Conservation (phyloP, 2,797 vertebrate genomes). For the Protonibea diacanthus region DNA sequence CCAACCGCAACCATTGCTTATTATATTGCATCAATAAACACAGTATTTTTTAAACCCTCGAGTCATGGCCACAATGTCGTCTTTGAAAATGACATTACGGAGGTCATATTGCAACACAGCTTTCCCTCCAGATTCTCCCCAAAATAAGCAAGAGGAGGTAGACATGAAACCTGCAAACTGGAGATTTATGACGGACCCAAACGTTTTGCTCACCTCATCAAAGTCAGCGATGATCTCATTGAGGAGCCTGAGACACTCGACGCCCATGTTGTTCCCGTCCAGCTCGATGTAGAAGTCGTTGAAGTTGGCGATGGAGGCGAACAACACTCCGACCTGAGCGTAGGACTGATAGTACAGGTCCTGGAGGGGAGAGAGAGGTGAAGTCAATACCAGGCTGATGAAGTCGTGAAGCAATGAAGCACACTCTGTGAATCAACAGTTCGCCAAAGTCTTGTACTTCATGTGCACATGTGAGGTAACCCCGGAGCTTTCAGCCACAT, state of each 20-base stretch:
- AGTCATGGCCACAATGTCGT: conserved; percentile 50
- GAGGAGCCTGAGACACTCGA: conserved; percentile 96
- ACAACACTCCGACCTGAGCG: conserved; percentile 96
- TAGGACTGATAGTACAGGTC: conserved; percentile 99
- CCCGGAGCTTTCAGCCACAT: too few relatives aligned
- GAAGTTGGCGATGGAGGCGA: conserved; percentile 99
- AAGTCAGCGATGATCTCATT: conserved; percentile 99
- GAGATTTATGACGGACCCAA: conserved; percentile 44
- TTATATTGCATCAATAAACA: conserved; percentile 67
- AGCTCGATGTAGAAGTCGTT: conserved; percentile 99
- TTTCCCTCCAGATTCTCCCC: conserved; percentile 12
- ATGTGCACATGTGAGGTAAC: too few relatives aligned
- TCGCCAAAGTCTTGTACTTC: background rate
- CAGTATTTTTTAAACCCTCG: conserved; percentile 49
- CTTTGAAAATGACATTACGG: conserved; percentile 44
- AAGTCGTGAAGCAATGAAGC: too few relatives aligned
- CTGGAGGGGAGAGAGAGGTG: conserved; percentile 70
- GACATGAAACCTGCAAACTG: conserved; percentile 18
- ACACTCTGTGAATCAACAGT: background rate
- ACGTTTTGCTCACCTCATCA: conserved; percentile 88
- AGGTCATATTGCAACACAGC: conserved; percentile 18
- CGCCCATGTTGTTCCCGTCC: conserved; percentile 99
- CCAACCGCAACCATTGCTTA: conserved; percentile 56
- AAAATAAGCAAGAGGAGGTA: background rate
- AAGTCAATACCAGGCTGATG: background rate